phyloP scores from a whole-genome alignment of 2,888 invertebrate species.

The Plebejus melissa region DNA sequence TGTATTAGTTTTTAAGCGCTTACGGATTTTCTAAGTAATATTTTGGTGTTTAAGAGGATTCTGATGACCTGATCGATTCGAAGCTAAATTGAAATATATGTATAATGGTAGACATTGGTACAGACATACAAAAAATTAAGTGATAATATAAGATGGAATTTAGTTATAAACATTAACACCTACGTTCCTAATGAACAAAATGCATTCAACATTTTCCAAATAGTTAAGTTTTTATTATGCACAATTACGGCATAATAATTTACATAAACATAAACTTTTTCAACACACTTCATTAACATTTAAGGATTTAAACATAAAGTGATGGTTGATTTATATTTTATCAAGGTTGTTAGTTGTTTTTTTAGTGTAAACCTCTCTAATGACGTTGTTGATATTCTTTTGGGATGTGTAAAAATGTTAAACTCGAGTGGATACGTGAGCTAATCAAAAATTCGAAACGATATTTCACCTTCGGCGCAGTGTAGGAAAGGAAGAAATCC shows the following conservation, averaged over 20 bases:
- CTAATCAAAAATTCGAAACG: too few species aligned
- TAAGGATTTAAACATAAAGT: conserved; percentile 16
- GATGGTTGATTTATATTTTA: conserved; percentile 1
- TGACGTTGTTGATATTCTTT: not conserved
- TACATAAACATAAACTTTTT: conserved; percentile 21
- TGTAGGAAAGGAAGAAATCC: too few species aligned
- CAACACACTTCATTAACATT: conserved; percentile 22
- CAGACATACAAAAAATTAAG: too few species aligned
- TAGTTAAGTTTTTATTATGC: conserved; percentile 12
- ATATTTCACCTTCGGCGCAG: too few species aligned
- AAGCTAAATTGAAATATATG: too few species aligned
- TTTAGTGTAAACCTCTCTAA: not conserved
- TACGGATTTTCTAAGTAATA: too few species aligned
- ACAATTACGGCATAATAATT: conserved; percentile 11
- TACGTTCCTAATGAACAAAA: not conserved
- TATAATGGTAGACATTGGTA: too few species aligned
- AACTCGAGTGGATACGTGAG: not conserved
- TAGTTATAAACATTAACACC: not conserved
- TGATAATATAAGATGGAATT: too few species aligned
- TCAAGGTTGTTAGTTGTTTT: not conserved
- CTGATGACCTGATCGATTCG: too few species aligned
- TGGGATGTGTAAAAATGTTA: not conserved
- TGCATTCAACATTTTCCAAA: not conserved
- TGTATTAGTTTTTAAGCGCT: too few species aligned
- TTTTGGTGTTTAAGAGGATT: too few species aligned